Base-by-base conservation (phyloP, 1,140 invertebrate genomes). In the Aphelenchoides fujianensis region DNA sequence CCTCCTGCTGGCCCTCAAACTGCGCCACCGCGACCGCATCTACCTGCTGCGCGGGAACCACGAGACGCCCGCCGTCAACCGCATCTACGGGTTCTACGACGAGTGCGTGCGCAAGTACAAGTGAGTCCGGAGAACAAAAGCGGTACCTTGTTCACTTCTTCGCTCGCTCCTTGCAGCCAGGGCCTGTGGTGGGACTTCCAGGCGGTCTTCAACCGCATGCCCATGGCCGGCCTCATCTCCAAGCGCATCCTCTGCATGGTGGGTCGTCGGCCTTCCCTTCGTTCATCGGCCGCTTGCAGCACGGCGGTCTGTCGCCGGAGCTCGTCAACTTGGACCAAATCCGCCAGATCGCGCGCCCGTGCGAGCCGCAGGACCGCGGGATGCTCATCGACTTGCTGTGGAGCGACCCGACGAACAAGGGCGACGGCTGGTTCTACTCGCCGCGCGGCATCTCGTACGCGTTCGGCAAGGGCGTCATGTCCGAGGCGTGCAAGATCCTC, bases 11-110 rank as follows among this genome's bases (percentile, higher is more conserved):
- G 88, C 88, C 23, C 88, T 89, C 79, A 85, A 82, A 68, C 81
- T 85, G 36, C 86, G 86, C 72, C 88, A 89, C 80, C 88, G 87
- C 32, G 88, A 90, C 78, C 88, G 89, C 79, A 89, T 90, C 79
- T 90, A 89, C 81, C 81, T 90, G 3, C 84, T 90, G 52, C 82
- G 89, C 72, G 89, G 89, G 35, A 90, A 90, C 78, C 89, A 90
- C 81, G 89, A 90, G 84, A 89, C 88, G 82, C 88, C 88, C 37
- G 87, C 85, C 70, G 89, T 90, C 72, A 89, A 89, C 84, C 81
- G 41, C 41, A 23, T 23, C 12, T 48, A 48, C 23, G 12, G 12
- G 23, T 48, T 48, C 41, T 48, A 48, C 41, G 41, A 48, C 87
- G 71, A 85, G 75, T 85, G 85, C 27, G 16, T 9, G 9, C 19